Evolutionary conservation across 2,797 vertebrate species (phyloP).

Genomic region (Neopelma chrysocephalum): DNA sequence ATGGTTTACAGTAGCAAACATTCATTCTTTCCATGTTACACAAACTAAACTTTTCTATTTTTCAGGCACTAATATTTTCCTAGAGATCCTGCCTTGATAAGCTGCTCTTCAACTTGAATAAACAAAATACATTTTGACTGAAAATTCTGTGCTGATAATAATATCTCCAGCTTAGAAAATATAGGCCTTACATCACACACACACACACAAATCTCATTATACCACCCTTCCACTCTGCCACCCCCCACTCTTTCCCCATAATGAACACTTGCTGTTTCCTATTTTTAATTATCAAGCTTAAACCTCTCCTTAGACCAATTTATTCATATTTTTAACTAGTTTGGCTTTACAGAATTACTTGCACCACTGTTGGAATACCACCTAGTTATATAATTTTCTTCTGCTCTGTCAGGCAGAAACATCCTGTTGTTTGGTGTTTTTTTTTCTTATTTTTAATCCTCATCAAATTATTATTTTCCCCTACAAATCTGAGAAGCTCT

Average conservation of each 20-base stretch:
- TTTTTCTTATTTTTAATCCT: background rate
- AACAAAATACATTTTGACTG: background rate
- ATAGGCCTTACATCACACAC: background rate
- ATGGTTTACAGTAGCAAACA: background rate
- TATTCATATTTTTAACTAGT: background rate
- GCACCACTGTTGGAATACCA: background rate
- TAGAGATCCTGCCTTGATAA: background rate
- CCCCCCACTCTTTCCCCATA: background rate
- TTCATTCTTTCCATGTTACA: background rate
- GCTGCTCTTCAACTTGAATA: background rate
- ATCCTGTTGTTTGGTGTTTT: fast-evolving
- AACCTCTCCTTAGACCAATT: background rate
- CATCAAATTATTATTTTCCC: background rate
- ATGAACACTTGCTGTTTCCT: background rate
- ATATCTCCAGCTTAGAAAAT: background rate
- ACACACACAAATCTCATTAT: background rate
- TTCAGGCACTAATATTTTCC: background rate
- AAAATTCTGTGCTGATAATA: background rate
- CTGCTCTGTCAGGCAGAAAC: background rate
- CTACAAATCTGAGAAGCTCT: background rate
- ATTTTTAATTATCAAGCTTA: background rate
- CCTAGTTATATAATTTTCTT: background rate
- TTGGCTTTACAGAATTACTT: background rate
- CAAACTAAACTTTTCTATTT: background rate
- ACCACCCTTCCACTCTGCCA: background rate